Evolutionary conservation across 2,797 vertebrate species (phyloP), one percentile per base, ranked within the genome.

Genomic region (Hippocampus kuda): DNA sequence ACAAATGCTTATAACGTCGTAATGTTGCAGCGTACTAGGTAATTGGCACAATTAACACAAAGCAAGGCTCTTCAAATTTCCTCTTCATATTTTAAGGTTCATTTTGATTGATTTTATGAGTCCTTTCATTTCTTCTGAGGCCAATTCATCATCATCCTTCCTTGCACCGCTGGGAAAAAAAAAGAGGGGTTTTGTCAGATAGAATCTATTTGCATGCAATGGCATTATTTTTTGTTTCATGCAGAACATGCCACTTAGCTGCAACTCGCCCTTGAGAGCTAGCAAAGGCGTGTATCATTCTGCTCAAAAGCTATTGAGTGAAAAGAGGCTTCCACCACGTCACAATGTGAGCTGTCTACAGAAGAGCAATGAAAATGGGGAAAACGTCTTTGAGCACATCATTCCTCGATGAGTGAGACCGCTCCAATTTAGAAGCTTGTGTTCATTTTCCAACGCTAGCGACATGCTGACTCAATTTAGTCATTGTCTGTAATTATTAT

Each of bases 401-500:
- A 56, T 68, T 46, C 63, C 65, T 62, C 78, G 81, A 81, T 86
- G 75, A 75, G 83, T 84, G 75, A 83, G 71, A 81, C 79, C 65
- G 16, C 70, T 83, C 75, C 81, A 80, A 49, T 79, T 81, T 70
- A 77, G 80, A 74, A 76, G 69, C 82, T 75, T 74, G 67, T 70
- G 57, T 78, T 81, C 82, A 73, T 71, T 84, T 85, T 70, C 79
- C 80, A 78, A 68, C 76, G n/a, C 7, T 27, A 24, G 20, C 16
- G 38, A 24, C 41, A 64, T 66, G 57, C 71, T 46, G 70, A 69
- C 79, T 77, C 68, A 20, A 81, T 88, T 85, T 82, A 82, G 62
- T 75, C 78, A 83, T 87, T 70, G 68, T 76, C 76, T 48, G 67
- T 80, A 80, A 83, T 88, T 86, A 86, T 87, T 77, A 81, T 87